A percentile compares a stretch with the other conserved stretches of the same genome.
phyloP scores from a whole-genome alignment of 2,888 invertebrate genomes.

The Agrotis exclamationis region DNA sequence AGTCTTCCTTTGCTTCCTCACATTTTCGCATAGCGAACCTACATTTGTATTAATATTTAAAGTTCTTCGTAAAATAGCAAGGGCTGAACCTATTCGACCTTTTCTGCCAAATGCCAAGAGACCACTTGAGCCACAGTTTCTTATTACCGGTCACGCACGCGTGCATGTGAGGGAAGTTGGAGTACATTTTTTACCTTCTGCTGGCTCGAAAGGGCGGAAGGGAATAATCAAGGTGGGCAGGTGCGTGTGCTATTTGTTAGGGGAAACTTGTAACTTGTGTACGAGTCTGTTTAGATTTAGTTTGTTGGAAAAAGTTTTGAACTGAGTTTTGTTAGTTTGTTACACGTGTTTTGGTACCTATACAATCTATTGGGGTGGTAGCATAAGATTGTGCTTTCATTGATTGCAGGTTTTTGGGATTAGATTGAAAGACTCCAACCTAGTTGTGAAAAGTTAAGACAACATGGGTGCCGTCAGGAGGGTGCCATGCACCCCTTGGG shows the following conservation, averaged over 20 bases:
- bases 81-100: conserved; percentile 19
- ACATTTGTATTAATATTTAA: no score
- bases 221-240: conserved; percentile 74
- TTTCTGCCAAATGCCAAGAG: neutral
- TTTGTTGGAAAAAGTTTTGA: conserved; percentile 21
- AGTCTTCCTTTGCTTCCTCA: no score
- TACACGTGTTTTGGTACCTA: conserved; percentile 6
- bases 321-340: conserved; percentile 15
- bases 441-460: no score
- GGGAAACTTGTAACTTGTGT: conserved; percentile 53
- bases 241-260: conserved; percentile 63
- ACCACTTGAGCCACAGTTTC: conserved; percentile 50
- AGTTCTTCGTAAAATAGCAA: no score
- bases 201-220: conserved; percentile 73
- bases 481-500: no score
- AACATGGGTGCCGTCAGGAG: no score
- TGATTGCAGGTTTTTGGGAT: neutral
- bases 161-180: conserved; percentile 63
- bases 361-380: neutral
- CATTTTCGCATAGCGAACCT: no score
- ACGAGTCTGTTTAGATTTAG: conserved; percentile 27
- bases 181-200: conserved; percentile 60
- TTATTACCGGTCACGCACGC: conserved; percentile 72
- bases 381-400: neutral
- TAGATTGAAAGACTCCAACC: no score